Base-by-base conservation (phyloP, 2,888 invertebrate species). In the Eutolmus rufibarbis region DNA sequence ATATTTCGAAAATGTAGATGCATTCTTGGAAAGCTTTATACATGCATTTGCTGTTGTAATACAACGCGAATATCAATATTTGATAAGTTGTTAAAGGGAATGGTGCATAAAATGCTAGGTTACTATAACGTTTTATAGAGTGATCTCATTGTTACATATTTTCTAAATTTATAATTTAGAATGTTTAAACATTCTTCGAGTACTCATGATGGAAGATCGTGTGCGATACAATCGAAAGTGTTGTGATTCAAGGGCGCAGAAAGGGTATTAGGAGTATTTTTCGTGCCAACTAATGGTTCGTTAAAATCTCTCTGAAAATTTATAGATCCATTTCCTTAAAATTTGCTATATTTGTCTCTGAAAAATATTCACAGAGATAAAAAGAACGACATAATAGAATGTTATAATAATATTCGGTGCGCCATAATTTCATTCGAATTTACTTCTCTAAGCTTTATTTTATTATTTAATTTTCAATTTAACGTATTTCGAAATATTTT, bases 1-100 rank as follows among this genome's bases (percentile, higher is more conserved):
- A 37, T 16, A 76, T 57, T 66, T n/a, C 8, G 14, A 34, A 81
- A 34, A 57, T 57, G 16, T 37, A 57, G 57, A 19, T 28, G 37
- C 56, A 82, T 82, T 37, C 37, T 34, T 57, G 37, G 23, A 66
- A 66, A 57, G 82, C 82, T 82, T 82, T 82, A 81, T 37, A 82
- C n/a, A 34, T 51, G 51, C 28, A 79, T 57, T 57, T 82, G 82
- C 37, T 34, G 56, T 82, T 82, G 51, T 82, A 66, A 66, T 56
- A 51, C 46, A 56, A 23, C 43, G 31, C 28, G 34, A 81, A 66
- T 28, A 66, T 66, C 66, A 81, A 51, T 51, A 81, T 19, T 81
- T 28, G 14, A 56, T 81, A 56, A 81, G 57, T 82, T 82, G 82
- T 82, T 82, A 82, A 51, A 23, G 34, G 66, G 66, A 82, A 82